phyloP scores from a whole-genome alignment of 1,140 invertebrate genomes.

The Orius insidiosus region DNA sequence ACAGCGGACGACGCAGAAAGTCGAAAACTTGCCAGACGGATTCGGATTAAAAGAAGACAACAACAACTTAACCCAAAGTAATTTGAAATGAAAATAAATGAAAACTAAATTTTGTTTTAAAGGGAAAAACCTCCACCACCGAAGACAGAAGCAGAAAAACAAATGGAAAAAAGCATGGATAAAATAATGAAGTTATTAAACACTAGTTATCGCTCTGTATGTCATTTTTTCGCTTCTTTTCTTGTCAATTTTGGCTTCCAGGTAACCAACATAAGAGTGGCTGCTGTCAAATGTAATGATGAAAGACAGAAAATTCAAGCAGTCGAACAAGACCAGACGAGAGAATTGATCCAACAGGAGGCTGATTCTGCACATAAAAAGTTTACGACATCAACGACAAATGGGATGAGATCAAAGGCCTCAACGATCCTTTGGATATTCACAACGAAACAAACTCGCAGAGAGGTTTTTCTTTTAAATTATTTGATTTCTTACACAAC shows the following conservation, averaged over 20 bases:
- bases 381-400: constrained; percentile 53
- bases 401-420: constrained; percentile 51
- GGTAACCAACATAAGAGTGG: constrained; percentile 46
- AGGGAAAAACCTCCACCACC: no score
- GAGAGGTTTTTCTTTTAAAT: constrained; percentile 28
- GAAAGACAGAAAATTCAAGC: constrained; percentile 28
- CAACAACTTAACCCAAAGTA: background rate
- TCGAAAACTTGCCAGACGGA: constrained; percentile 2
- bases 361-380: constrained; percentile 39
- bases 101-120: no score
- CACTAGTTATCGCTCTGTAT: constrained; percentile 51
- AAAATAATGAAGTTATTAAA: constrained; percentile 37
- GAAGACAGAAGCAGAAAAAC: constrained; percentile 23
- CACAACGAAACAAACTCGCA: constrained; percentile 51
- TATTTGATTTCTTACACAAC: no score
- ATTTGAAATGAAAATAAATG: no score
- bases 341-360: constrained; percentile 43
- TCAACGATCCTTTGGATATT: constrained; percentile 62
- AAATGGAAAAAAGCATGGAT: constrained; percentile 36
- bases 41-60: constrained; percentile 4
- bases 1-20: constrained; percentile 4
- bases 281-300: constrained; percentile 46
- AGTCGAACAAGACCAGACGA: constrained; percentile 32
- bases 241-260: constrained; percentile 20
- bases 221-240: constrained; percentile 10